Conservation (phyloP, 1,140 invertebrate species). For the Homarus americanus region DNA sequence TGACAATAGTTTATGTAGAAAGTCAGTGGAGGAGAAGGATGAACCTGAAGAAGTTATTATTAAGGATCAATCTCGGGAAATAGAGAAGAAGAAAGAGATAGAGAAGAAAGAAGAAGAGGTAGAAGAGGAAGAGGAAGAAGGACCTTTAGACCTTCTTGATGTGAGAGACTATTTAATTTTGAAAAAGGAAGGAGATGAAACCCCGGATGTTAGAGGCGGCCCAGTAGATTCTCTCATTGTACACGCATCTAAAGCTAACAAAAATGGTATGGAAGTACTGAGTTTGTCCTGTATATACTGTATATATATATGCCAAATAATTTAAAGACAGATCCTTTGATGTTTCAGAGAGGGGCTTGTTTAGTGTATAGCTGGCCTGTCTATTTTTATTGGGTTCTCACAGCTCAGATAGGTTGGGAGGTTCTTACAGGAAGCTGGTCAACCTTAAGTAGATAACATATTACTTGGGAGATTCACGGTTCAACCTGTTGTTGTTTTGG, state of each 20-base stretch:
- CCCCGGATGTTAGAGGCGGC: conserved; percentile 93
- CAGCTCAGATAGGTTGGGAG: too few species aligned
- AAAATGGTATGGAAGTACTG: conserved; percentile 86
- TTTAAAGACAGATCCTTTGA: too few species aligned
- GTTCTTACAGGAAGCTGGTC: too few species aligned
- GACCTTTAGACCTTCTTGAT: conserved; percentile 87
- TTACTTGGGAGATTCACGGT: too few species aligned
- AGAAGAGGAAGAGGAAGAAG: conserved; percentile 75
- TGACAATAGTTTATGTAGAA: conserved; percentile 3
- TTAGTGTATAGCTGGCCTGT: too few species aligned
- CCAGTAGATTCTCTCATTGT: conserved; percentile 94
- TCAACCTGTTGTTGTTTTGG: too few species aligned
- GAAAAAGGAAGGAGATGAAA: conserved; percentile 88
- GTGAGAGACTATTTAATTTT: conserved; percentile 87
- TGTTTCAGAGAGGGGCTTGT: too few species aligned
- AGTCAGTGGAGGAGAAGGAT: conserved; percentile 44
- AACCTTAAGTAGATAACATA: too few species aligned
- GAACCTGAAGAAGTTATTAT: conserved; percentile 59
- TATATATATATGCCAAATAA: too few species aligned
- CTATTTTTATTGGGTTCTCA: too few species aligned
- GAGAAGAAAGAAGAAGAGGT: conserved; percentile 57
- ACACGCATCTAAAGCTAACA: conserved; percentile 94
- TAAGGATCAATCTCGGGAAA: conserved; percentile 43
- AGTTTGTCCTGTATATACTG: too few species aligned
- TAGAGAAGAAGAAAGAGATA: conserved; percentile 32